Conservation (phyloP, 2,888 invertebrate species). For the Chironomus riparius region DNA sequence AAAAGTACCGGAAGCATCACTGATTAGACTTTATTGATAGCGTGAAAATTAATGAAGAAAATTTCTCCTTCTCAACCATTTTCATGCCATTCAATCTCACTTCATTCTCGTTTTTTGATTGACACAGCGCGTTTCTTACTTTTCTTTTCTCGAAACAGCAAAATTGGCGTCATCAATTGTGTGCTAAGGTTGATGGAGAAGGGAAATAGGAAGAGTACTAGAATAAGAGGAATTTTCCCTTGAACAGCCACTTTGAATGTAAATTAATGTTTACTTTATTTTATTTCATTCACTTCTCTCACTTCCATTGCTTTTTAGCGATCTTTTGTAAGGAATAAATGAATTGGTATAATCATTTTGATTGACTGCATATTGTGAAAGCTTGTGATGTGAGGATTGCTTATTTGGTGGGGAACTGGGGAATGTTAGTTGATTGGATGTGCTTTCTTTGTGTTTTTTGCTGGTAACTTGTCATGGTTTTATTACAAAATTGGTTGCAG, state of each 20-base stretch:
- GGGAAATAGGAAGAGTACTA: not conserved
- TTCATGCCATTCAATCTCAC: not conserved
- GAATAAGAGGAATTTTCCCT: not conserved
- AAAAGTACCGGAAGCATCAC: not conserved
- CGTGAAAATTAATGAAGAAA: conserved; percentile 10
- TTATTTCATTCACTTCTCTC: not conserved
- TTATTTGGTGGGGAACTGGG: too few relatives aligned
- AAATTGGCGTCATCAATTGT: conserved; percentile 7
- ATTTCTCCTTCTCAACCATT: not conserved
- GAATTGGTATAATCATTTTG: too few relatives aligned
- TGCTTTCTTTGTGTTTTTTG: too few relatives aligned
- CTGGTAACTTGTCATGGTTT: too few relatives aligned
- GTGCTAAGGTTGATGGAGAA: not conserved
- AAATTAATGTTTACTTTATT: conserved; percentile 9
- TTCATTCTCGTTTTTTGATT: not conserved
- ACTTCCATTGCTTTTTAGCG: too few relatives aligned
- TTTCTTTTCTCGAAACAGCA: not conserved
- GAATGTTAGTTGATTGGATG: too few relatives aligned
- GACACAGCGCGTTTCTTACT: not conserved
- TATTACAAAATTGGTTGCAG: too few relatives aligned
- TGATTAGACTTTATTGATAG: conserved; percentile 6
- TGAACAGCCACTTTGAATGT: not conserved
- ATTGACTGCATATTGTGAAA: too few relatives aligned
- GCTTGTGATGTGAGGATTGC: too few relatives aligned
- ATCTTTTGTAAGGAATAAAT: too few relatives aligned